Evolutionary conservation across 2,113 vertebrate species (phyloP).

Genomic region (Mystacornis crossleyi): DNA sequence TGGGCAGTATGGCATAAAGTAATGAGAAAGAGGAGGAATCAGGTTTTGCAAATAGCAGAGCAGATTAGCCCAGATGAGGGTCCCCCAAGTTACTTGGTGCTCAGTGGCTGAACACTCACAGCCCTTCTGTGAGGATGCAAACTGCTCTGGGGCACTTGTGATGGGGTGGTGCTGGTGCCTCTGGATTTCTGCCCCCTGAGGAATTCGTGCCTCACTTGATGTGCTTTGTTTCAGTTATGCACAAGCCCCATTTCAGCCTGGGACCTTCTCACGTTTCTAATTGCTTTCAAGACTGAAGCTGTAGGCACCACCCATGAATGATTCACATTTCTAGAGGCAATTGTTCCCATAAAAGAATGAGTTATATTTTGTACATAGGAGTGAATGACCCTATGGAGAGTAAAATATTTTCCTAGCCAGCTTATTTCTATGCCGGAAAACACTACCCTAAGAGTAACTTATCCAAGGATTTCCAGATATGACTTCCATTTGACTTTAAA

Average conservation of each 20-base stretch:
- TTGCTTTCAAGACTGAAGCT: background rate
- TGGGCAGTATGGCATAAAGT: background rate
- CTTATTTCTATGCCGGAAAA: background rate
- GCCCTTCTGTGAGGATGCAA: background rate
- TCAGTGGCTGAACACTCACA: background rate
- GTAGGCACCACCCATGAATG: slow-evolving; percentile 10
- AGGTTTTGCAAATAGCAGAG: background rate
- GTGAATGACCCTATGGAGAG: background rate
- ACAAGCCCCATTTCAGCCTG: background rate
- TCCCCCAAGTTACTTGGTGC: background rate
- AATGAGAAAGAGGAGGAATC: background rate
- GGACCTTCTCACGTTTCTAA: background rate
- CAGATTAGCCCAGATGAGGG: background rate
- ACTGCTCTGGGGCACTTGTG: background rate
- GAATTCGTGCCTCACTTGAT: background rate
- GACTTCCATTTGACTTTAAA: background rate
- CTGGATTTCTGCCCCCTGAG: background rate
- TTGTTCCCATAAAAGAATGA: slow-evolving; percentile 32
- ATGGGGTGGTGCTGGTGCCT: background rate
- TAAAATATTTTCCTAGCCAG: slow-evolving; percentile 15
- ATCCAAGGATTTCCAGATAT: background rate
- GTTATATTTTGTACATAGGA: background rate
- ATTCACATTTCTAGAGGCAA: slow-evolving; percentile 11
- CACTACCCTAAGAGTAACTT: background rate
- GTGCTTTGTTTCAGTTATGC: background rate